Evolutionary conservation across 2,888 invertebrate species (phyloP).

Genomic region (Oegoconia quadripuncta): DNA sequence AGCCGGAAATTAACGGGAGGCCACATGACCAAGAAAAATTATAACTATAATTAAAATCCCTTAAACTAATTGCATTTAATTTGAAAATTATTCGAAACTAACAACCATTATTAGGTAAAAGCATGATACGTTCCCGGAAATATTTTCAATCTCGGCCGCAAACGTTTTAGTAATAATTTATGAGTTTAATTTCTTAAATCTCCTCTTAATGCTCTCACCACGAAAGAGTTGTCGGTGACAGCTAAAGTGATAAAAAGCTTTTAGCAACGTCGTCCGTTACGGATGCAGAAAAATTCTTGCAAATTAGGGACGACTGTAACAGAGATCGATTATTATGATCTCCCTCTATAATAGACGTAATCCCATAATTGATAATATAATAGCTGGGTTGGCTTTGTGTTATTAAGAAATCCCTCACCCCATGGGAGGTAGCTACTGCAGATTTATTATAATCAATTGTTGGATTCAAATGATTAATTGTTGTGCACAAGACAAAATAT

Average conservation of each 20-base stretch:
- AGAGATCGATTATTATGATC: slow-evolving; percentile 60
- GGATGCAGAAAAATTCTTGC: slow-evolving; percentile 20
- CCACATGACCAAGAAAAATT: slow-evolving; percentile 39
- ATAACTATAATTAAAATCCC: slow-evolving; percentile 43
- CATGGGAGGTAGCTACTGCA: slow-evolving; percentile 26
- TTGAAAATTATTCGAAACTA: slow-evolving; percentile 26
- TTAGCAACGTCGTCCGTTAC: neutral
- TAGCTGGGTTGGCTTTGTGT: slow-evolving; percentile 57
- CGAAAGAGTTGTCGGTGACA: neutral
- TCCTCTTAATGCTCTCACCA: neutral
- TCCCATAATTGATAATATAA: slow-evolving; percentile 68
- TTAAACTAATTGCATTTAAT: slow-evolving; percentile 30
- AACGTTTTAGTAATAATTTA: too few species aligned
- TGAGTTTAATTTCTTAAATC: too few species aligned
- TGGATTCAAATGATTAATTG: slow-evolving; percentile 65
- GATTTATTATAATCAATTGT: slow-evolving; percentile 64
- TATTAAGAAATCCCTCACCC: slow-evolving; percentile 51
- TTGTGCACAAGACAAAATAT: slow-evolving; percentile 28
- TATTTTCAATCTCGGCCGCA: too few species aligned
- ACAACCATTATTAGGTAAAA: too few species aligned
- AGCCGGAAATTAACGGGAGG: slow-evolving; percentile 53
- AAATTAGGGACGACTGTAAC: slow-evolving; percentile 38
- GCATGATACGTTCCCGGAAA: too few species aligned
- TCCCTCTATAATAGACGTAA: slow-evolving; percentile 64
- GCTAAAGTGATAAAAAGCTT: neutral